Evolutionary conservation across 2,113 vertebrate species (phyloP).

Genomic region (Gila orcuttii): DNA sequence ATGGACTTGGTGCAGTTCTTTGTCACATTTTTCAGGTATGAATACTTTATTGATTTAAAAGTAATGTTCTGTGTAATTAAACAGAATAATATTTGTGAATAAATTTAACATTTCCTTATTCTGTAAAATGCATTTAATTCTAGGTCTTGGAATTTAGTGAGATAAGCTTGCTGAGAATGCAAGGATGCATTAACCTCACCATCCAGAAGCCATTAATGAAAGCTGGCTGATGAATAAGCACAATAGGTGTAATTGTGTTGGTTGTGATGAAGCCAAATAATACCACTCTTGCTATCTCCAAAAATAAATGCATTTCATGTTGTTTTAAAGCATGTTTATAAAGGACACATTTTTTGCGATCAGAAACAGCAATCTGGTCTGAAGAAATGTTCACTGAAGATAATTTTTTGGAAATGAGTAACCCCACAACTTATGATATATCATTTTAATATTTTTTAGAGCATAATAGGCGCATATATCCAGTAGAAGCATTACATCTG

Average conservation of each 20-base stretch:
- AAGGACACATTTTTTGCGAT: no score
- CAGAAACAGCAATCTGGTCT: no score
- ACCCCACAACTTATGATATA: no score
- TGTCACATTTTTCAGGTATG: constrained; percentile 91
- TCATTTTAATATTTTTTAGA: no score
- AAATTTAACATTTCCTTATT: neutral
- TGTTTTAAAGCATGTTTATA: no score
- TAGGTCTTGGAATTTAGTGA: constrained; percentile 9
- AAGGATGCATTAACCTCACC: neutral
- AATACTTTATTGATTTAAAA: neutral
- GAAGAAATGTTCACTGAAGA: no score
- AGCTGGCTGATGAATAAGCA: constrained; percentile 1
- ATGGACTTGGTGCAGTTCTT: constrained; percentile 97
- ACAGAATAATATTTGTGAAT: neutral
- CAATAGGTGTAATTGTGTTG: constrained; percentile 52
- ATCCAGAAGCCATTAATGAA: neutral
- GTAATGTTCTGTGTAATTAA: neutral
- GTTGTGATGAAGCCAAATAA: constrained; percentile 62
- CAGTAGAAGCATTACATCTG: no score
- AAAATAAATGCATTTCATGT: neutral
- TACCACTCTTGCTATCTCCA: constrained; percentile 59
- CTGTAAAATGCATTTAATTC: neutral
- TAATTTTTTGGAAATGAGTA: no score
- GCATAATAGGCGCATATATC: no score
- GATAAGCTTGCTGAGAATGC: neutral